Evolutionary conservation across 2,888 invertebrate genomes (phyloP), one percentile per base, ranked within the genome.

Genomic region (Timema cristinae): DNA sequence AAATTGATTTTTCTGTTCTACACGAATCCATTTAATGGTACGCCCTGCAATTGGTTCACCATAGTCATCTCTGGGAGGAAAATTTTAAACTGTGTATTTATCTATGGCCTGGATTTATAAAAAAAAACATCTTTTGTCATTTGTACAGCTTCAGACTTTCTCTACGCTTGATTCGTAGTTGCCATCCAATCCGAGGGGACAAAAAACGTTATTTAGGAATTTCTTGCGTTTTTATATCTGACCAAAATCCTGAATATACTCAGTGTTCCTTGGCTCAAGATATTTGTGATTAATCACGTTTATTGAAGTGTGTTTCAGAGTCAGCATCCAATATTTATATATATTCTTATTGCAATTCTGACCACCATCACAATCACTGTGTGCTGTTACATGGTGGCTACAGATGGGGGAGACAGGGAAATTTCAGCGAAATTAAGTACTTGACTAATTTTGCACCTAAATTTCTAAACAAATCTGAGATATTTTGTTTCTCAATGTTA

Each of bases 11-110:
- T 63, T 63, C 6, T 63, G 1, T 10, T 63, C 63, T 16, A 63
- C 63, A 63, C 13, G 63, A 63, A 63, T 63, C 5, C 63, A 63
- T 63, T 16, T 63, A 63, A 63, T 63, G 63, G 63, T 63, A 32
- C 16, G 63, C 63, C 16, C 6, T 63, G 63, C 63, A 16, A 63
- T 15, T 32, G 8, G 16, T 63, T 63, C 63, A 63, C 63, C 63
- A 16, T 63, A 9, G 63, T 63, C 63, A 63, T 63, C 63, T 63
- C 48, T 63, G 7, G 63, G 63, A 47, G 63, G 47, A 11, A 13
- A 63, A 47, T 47, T 16, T 16, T 63, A 32, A 32, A 32, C 16
- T 63, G 63, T 16, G 63, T 16, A 63, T 63, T 63, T 63, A 7
- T 61, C 6, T 16, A 63, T 6, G 10, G 63, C 16, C 32, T n/a